phyloP scores from a whole-genome alignment of 2,888 invertebrate genomes.

The Anaspis maculata region DNA sequence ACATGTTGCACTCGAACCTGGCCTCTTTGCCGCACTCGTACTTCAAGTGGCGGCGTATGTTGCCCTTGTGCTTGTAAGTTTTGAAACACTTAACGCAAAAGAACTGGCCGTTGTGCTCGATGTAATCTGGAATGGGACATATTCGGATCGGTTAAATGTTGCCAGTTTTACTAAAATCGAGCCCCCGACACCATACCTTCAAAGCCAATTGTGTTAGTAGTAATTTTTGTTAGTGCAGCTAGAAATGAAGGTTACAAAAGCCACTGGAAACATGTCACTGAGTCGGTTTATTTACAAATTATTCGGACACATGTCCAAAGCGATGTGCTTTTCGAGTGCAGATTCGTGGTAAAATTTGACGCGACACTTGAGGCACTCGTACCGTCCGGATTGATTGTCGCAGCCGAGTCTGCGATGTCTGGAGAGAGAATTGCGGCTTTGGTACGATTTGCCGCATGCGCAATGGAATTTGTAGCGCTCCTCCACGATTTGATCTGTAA shows the following conservation, averaged over 20 bases:
- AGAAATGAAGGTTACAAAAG: too few species aligned
- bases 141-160: too few species aligned
- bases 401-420: constrained; percentile 43
- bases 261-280: too few species aligned
- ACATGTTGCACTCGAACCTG: constrained; percentile 16
- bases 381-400: constrained; percentile 29
- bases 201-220: too few species aligned
- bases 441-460: constrained; percentile 57
- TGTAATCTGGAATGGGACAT: constrained; percentile 14
- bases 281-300: too few species aligned
- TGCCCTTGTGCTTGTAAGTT: constrained; percentile 29
- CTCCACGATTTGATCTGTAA: too few species aligned
- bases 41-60: constrained; percentile 20
- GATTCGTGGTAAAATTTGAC: constrained; percentile 15
- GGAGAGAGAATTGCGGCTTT: constrained; percentile 36
- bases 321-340: constrained; percentile 6
- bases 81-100: constrained; percentile 25
- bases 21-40: constrained; percentile 18
- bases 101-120: constrained; percentile 8
- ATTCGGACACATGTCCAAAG: constrained; percentile 6
- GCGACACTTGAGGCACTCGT: constrained; percentile 13
- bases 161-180: too few species aligned
- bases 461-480: constrained; percentile 44
- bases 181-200: too few species aligned
- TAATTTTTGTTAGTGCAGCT: too few species aligned